phyloP scores from a whole-genome alignment of 2,113 vertebrate species.

The Sinocyclocheilus maitianheensis region DNA sequence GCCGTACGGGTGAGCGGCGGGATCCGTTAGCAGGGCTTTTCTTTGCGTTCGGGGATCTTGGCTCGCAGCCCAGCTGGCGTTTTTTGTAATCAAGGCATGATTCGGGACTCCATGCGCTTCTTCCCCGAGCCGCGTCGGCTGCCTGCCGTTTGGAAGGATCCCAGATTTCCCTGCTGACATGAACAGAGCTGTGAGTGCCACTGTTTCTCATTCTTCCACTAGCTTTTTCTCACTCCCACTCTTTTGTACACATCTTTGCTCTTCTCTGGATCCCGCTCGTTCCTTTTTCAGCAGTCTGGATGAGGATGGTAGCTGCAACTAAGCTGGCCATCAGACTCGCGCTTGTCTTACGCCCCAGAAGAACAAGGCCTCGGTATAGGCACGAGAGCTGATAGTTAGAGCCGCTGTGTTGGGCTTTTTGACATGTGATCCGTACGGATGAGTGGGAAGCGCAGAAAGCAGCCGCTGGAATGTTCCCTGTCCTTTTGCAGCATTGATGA shows the following conservation, averaged over 20 bases:
- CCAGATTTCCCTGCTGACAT: constrained; percentile 77
- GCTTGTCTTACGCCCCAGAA: constrained; percentile 22
- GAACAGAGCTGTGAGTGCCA: constrained; percentile 90
- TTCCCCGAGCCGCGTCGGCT: constrained; percentile 77
- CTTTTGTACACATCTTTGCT: background rate
- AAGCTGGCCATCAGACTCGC: constrained; percentile 48
- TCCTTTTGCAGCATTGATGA: constrained; percentile 33
- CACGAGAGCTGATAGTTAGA: constrained; percentile 7
- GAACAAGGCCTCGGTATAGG: constrained; percentile 9
- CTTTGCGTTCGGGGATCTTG: constrained; percentile 73
- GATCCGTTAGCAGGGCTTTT: constrained; percentile 74
- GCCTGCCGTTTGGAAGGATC: constrained; percentile 84
- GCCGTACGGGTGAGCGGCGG: constrained; percentile 53
- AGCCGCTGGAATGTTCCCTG: constrained; percentile 24
- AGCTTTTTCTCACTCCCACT: constrained; percentile 41
- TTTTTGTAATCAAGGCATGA: constrained; percentile 97
- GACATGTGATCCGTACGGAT: constrained; percentile 42
- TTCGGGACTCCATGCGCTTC: constrained; percentile 84
- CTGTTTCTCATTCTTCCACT: constrained; percentile 53
- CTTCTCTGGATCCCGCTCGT: constrained; percentile 18
- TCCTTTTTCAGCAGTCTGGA: background rate
- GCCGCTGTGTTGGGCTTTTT: constrained; percentile 33
- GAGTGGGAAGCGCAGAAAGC: constrained; percentile 19
- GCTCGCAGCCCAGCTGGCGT: constrained; percentile 79
- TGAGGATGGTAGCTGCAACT: constrained; percentile 63